These are phyloP conservation scores for Chrysolina haemoptera DNA, from an alignment of 2,888 invertebrate species.

Conservation along the genomic window DNA sequence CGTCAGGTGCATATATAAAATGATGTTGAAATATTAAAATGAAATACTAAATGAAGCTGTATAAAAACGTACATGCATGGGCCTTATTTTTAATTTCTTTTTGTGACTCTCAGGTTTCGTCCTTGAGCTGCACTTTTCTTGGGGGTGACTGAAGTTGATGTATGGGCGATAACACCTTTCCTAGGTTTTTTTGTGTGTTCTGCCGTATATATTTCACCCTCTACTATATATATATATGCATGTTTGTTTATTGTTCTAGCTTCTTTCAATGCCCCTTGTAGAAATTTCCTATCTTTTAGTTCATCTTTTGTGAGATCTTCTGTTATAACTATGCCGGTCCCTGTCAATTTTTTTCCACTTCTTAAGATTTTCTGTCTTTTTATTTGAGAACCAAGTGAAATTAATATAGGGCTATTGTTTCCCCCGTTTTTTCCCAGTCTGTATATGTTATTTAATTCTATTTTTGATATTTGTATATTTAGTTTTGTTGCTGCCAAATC, in stretches of 20 bases:
- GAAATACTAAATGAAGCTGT: background rate
- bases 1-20: background rate
- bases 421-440: conserved; percentile 21
- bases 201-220: conserved; percentile 8
- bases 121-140: conserved; percentile 22
- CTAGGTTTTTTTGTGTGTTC: background rate
- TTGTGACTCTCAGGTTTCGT: conserved; percentile 7
- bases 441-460: conserved; percentile 4
- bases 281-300: conserved; percentile 14
- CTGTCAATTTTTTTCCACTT: conserved; percentile 12
- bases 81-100: background rate
- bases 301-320: conserved; percentile 16
- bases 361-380: conserved; percentile 19
- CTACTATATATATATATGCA: background rate
- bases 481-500: conserved; percentile 20
- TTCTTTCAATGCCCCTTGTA: conserved; percentile 17
- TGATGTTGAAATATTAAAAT: background rate
- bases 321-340: background rate
- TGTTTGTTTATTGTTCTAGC: conserved; percentile 4
- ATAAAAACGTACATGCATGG: background rate
- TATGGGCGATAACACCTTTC: background rate
- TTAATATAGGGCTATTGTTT: conserved; percentile 13
- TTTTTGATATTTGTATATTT: conserved; percentile 4
- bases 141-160: conserved; percentile 9
- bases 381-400: conserved; percentile 21